Conservation (phyloP, 2,888 invertebrate species). For the Troides helena region DNA sequence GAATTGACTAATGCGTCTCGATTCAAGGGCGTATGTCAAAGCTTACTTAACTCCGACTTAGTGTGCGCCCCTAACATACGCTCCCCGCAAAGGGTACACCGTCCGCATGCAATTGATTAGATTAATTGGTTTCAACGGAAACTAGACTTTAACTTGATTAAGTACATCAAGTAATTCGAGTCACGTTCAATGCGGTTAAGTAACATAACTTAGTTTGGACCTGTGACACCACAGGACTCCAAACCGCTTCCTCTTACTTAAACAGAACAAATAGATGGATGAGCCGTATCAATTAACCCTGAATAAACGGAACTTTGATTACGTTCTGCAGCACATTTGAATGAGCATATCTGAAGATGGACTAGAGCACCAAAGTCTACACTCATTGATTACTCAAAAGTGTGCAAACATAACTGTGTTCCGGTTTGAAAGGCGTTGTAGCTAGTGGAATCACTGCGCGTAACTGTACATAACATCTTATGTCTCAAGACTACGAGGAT, state of each 20-base stretch:
- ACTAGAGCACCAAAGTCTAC: no score
- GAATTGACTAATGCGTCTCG: no score
- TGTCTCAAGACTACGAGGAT: no score
- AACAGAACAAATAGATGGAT: slow-evolving; percentile 16
- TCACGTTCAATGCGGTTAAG: slow-evolving; percentile 20
- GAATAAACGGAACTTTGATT: not conserved
- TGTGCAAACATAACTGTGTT: no score
- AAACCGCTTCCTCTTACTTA: slow-evolving; percentile 12
- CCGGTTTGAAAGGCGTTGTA: no score
- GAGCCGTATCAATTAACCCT: not conserved
- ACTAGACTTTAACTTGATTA: slow-evolving; percentile 24
- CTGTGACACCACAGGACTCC: slow-evolving; percentile 23
- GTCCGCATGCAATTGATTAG: slow-evolving; percentile 15
- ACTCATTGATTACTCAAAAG: no score
- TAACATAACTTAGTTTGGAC: slow-evolving; percentile 26
- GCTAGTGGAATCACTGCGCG: no score
- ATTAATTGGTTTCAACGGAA: slow-evolving; percentile 29
- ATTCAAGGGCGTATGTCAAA: not conserved
- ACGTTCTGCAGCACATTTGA: no score
- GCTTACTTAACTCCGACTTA: not conserved
- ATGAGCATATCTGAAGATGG: no score
- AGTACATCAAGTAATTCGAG: slow-evolving; percentile 22
- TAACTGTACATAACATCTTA: no score
- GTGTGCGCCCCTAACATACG: not conserved
- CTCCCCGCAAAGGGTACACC: not conserved